Evolutionary conservation across 2,888 invertebrate genomes (phyloP), one percentile per base, ranked within the genome.

Genomic region (Ptychoptera albimana): DNA sequence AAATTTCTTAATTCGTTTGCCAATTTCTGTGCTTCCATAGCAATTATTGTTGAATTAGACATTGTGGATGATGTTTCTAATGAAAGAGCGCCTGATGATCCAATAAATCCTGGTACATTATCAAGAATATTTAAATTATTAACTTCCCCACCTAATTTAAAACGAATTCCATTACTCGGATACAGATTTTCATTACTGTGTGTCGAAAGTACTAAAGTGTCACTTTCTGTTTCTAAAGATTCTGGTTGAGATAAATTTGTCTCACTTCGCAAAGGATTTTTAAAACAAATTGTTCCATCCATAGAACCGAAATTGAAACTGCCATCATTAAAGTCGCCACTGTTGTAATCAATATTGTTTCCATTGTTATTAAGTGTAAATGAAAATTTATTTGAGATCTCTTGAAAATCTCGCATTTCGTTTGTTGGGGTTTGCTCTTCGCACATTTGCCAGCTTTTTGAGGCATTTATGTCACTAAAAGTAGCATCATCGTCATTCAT

Each of bases 11-110:
- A 67, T n/a, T 70, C 73, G 34, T 70, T 69, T 0, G 74, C 74
- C 50, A 87, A 60, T 53, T 79, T 72, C n/a, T 77, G 75, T 9
- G 84, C 82, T 62, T 85, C 86, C 43, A 74, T 71, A 32, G 83
- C 82, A 47, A 86, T 84, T 37, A 77, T 69, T 0, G 76, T 79
- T 0, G 79, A 79, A 29, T 79, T 75, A 1, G 80, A 73, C 67
- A 84, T 74, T 1, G 77, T 75, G 48, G 70, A 68, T n/a, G 64
- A 63, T 13, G 73, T 71, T 46, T 68, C 67, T 16, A 70, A 58
- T 2, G 75, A 75, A 3, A 69, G 66, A 51, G 52, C 51, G 11
- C 52, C 50, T n/a, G 55, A 46, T 37, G 50, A 48, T 2, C 47
- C 44, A 35, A 51, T 52, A 35, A 50, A 52, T 38, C 44, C 30